Percentiles rank a stretch among this genome's conserved stretches.
Evolutionary conservation across 2,113 vertebrate genomes (phyloP).

Genomic region (Smithornis capensis): DNA sequence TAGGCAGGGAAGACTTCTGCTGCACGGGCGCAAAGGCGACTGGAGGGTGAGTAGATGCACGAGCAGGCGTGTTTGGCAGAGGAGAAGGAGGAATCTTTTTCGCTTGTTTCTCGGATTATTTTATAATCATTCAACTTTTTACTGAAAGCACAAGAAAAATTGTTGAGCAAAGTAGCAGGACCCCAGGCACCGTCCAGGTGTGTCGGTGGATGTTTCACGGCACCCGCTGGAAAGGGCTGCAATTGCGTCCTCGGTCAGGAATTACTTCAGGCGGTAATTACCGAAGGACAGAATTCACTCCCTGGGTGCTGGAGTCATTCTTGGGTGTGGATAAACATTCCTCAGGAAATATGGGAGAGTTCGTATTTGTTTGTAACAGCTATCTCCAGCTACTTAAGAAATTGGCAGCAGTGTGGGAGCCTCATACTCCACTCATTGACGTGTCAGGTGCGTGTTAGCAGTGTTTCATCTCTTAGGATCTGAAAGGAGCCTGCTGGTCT

Average conservation of each 20-base stretch:
- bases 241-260: background rate
- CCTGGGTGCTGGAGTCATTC: background rate
- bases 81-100: background rate
- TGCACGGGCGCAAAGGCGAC: background rate
- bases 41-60: too few relatives aligned
- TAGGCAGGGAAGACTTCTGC: background rate
- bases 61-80: background rate
- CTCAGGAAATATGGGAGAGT: background rate
- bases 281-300: background rate
- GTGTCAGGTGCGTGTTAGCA: accelerated
- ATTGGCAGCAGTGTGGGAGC: background rate
- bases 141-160: background rate
- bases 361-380: background rate
- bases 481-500: background rate
- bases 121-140: background rate
- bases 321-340: background rate
- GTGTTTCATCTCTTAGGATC: background rate
- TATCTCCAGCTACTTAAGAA: accelerated
- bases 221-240: background rate
- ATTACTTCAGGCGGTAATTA: accelerated
- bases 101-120: accelerated
- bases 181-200: background rate
- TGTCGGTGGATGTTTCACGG: background rate
- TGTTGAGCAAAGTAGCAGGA: background rate
- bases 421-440: background rate